Evolutionary conservation across 2,797 vertebrate species (phyloP).

Genomic region (Anableps anableps): DNA sequence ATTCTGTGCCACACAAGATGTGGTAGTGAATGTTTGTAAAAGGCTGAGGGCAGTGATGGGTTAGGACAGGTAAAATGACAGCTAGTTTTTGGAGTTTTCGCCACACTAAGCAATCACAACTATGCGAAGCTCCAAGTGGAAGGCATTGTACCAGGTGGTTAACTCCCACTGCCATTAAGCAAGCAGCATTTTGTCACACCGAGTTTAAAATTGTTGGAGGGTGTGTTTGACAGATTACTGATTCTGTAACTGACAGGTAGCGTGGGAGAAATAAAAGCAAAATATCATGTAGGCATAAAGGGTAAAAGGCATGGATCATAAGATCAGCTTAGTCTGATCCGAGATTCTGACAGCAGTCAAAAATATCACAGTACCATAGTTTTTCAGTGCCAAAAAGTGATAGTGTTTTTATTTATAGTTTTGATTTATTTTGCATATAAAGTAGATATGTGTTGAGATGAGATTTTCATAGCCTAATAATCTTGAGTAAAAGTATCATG

Average conservation of each 20-base stretch:
- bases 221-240: background rate
- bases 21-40: conserved; percentile 1
- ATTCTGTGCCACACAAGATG: background rate
- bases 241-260: background rate
- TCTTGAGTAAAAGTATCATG: background rate
- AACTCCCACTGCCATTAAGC: background rate
- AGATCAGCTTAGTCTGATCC: background rate
- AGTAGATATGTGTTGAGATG: background rate
- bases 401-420: background rate
- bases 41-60: conserved; percentile 5
- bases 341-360: background rate
- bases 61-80: conserved; percentile 19
- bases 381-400: background rate
- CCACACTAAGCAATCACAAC: background rate
- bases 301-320: background rate
- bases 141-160: background rate
- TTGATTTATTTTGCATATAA: background rate
- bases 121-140: conserved; percentile 8
- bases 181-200: background rate
- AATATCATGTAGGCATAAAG: background rate
- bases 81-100: conserved; percentile 8
- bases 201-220: background rate
- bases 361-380: background rate
- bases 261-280: background rate
- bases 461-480: background rate